A percentile compares a stretch with the other conserved stretches of the same genome.
These are phyloP conservation scores for Rosalia funebris DNA, from an alignment of 2,888 invertebrate species.

Conservation along the genomic window DNA sequence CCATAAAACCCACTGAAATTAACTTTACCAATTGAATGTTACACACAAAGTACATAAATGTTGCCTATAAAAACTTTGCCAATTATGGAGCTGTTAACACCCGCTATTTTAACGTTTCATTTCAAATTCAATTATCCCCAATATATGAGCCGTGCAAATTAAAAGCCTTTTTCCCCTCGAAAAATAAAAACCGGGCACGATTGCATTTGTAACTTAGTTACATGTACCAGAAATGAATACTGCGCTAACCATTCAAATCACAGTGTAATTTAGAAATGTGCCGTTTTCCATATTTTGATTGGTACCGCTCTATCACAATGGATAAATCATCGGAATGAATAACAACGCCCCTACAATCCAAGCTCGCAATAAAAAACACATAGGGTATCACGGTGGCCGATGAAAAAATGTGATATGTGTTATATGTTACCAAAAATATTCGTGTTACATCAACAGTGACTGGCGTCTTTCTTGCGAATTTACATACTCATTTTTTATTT, in stretches of 20 bases:
- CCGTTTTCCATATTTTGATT: constrained; percentile 52
- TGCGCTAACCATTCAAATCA: constrained; percentile 44
- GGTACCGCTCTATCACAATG: constrained; percentile 48
- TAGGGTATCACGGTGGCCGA: not conserved
- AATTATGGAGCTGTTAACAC: not conserved
- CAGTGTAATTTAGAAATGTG: constrained; percentile 50
- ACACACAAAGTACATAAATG: too few species aligned
- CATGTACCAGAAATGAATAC: constrained; percentile 43
- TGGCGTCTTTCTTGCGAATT: too few species aligned
- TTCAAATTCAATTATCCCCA: constrained; percentile 11
- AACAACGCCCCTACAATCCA: constrained; percentile 30
- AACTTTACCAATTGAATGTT: too few species aligned
- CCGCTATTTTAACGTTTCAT: constrained; percentile 6
- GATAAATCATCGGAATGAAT: constrained; percentile 53
- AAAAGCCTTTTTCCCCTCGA: constrained; percentile 14
- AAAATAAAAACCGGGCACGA: too few species aligned
- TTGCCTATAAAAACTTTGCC: too few species aligned
- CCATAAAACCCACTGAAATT: too few species aligned
- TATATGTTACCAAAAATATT: too few species aligned
- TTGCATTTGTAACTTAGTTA: too few species aligned
- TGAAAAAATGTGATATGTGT: too few species aligned
- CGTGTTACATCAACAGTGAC: too few species aligned
- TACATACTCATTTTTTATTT: too few species aligned
- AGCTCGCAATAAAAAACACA: constrained; percentile 21
- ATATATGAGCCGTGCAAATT: constrained; percentile 1